These are phyloP conservation scores for Sebastes kiyomatsui DNA, from an alignment of 2,797 vertebrate species.

Conservation along the genomic window DNA sequence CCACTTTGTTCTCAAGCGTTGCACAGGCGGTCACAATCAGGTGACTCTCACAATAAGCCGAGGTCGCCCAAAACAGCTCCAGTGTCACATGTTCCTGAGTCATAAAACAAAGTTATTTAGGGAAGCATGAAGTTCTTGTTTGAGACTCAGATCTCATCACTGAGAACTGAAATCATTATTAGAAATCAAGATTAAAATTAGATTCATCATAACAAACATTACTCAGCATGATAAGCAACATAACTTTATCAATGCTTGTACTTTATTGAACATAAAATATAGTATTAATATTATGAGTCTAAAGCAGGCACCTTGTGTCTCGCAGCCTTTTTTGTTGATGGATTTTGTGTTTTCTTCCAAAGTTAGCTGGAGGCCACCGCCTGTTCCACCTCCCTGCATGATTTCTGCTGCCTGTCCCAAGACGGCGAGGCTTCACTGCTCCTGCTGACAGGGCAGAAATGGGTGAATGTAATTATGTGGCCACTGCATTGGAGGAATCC, in stretches of 20 bases:
- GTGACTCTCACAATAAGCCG: neutral
- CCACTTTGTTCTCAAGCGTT: neutral
- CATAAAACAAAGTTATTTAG: neutral
- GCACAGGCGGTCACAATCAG: conserved; percentile 1
- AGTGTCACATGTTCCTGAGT: conserved; percentile 1
- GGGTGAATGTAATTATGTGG: conserved; percentile 82
- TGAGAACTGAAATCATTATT: neutral
- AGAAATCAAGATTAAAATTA: neutral
- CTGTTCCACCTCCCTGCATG: conserved; percentile 40
- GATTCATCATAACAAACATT: neutral
- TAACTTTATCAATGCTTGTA: neutral
- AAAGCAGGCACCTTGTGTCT: neutral
- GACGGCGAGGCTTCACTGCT: conserved; percentile 54
- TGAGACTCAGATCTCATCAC: neutral
- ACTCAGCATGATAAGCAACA: neutral
- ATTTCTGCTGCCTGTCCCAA: conserved; percentile 69
- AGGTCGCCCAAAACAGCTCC: conserved; percentile 1
- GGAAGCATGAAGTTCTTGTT: neutral
- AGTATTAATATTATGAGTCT: conserved; percentile 3
- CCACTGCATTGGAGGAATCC: conserved; percentile 73
- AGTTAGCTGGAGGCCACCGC: conserved; percentile 43
- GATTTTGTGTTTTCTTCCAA: conserved; percentile 30
- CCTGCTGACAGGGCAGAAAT: conserved; percentile 83
- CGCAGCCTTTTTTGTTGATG: conserved; percentile 21
- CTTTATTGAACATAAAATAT: conserved; percentile 31